Percentiles rank a stretch among this genome's conserved stretches.
These are phyloP conservation scores for Petrolisthes cinctipes DNA, from an alignment of 2,888 invertebrate genomes.

Conservation along the genomic window DNA sequence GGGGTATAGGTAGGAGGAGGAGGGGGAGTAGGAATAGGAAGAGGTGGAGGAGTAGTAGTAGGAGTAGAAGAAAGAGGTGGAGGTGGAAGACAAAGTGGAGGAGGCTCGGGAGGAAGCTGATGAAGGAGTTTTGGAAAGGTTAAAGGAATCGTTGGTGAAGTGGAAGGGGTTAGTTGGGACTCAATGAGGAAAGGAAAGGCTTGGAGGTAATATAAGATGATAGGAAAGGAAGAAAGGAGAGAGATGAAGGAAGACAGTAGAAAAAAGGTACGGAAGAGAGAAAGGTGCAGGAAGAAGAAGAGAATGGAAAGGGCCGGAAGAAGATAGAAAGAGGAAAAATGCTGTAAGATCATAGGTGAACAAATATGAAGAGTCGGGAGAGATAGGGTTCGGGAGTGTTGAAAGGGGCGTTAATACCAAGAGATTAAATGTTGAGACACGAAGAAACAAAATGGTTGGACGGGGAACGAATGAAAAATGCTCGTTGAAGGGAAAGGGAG, in stretches of 20 bases:
- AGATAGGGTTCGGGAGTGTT: not conserved
- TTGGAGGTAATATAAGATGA: not conserved
- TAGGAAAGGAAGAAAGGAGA: not conserved
- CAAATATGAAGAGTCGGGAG: not conserved
- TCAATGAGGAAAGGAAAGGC: not conserved
- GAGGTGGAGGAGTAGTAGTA: not conserved
- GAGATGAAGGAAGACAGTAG: not conserved
- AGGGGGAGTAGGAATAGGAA: not conserved
- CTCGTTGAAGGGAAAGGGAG: not conserved
- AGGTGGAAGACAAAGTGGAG: not conserved
- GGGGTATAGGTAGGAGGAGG: not conserved
- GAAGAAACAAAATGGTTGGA: not conserved
- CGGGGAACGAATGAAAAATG: not conserved
- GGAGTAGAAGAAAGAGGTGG: not conserved
- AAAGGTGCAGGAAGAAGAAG: not conserved
- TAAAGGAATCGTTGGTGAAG: not conserved
- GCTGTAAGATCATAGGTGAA: not conserved
- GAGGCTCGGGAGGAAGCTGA: not conserved
- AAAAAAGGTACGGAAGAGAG: not conserved
- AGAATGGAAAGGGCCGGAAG: not conserved
- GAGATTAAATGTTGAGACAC: not conserved
- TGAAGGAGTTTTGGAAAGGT: not conserved
- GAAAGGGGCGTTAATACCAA: not conserved
- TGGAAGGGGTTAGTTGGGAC: not conserved
- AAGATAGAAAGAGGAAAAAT: not conserved